Conservation (phyloP, 2,888 invertebrate genomes). For the Spodoptera exigua region DNA sequence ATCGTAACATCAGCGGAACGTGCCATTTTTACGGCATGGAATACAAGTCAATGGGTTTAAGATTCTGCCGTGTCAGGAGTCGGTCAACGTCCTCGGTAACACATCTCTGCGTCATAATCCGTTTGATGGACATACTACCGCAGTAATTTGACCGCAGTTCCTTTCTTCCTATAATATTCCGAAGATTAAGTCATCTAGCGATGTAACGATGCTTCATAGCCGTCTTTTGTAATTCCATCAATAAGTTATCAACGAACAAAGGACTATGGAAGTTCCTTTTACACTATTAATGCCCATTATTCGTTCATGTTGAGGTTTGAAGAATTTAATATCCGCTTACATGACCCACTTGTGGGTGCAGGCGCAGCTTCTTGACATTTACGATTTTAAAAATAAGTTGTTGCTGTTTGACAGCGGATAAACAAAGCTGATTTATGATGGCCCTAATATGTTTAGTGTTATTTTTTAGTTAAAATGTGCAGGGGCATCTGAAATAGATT, state of each 20-base stretch:
- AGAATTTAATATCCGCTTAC: slow-evolving; percentile 45
- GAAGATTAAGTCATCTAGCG: too few species aligned
- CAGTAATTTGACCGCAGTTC: background rate
- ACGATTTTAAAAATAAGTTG: slow-evolving; percentile 59
- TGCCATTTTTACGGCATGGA: slow-evolving; percentile 11
- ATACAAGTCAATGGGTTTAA: slow-evolving; percentile 1
- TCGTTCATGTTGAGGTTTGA: slow-evolving; percentile 39
- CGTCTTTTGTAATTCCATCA: slow-evolving; percentile 12
- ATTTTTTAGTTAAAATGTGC: slow-evolving; percentile 31
- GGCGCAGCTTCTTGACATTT: slow-evolving; percentile 58
- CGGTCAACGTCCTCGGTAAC: slow-evolving; percentile 1
- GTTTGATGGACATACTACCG: background rate
- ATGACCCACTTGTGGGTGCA: slow-evolving; percentile 54
- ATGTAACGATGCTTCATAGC: slow-evolving; percentile 7
- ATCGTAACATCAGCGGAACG: slow-evolving; percentile 3
- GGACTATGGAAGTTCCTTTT: slow-evolving; percentile 13
- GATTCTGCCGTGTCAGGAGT: slow-evolving; percentile 7
- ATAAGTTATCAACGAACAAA: background rate
- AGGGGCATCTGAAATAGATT: slow-evolving; percentile 20
- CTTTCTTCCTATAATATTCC: background rate
- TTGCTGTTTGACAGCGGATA: slow-evolving; percentile 53
- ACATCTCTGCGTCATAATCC: background rate
- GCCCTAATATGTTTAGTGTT: slow-evolving; percentile 39
- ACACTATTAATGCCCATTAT: slow-evolving; percentile 25
- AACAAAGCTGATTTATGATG: slow-evolving; percentile 50